Conservation (phyloP, 2,797 vertebrate genomes). For the Rhinatrema bivittatum region DNA sequence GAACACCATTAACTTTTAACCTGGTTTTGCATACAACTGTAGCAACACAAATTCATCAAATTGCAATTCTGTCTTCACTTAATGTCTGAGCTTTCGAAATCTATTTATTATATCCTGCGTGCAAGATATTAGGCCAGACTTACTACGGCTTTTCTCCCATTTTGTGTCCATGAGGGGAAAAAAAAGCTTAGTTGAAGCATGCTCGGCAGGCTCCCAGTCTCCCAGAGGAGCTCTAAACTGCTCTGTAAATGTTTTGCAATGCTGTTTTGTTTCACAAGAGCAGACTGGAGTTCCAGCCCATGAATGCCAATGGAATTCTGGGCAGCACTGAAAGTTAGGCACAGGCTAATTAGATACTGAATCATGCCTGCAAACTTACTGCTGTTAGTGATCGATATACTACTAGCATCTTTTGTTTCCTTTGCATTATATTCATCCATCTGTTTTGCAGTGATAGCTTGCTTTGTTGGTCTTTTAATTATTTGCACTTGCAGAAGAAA, state of each 20-base stretch:
- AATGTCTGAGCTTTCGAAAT: too few species aligned
- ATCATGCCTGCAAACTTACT: slow-evolving; percentile 21
- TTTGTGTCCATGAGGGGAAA: too few species aligned
- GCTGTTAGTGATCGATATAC: slow-evolving; percentile 33
- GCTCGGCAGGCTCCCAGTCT: too few species aligned
- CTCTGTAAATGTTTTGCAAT: slow-evolving; percentile 32
- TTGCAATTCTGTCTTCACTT: too few species aligned
- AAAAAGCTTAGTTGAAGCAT: too few species aligned
- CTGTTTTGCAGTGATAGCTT: slow-evolving; percentile 16
- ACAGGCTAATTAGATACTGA: slow-evolving; percentile 5
- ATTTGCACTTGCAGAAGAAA: slow-evolving; percentile 13
- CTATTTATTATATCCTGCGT: too few species aligned
- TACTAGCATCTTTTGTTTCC: slow-evolving; percentile 25
- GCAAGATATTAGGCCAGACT: too few species aligned
- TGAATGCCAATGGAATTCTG: slow-evolving; percentile 12
- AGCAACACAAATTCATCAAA: too few species aligned
- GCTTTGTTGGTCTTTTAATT: background rate
- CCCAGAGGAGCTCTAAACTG: slow-evolving; percentile 16
- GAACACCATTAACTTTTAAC: too few species aligned
- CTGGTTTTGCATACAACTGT: too few species aligned
- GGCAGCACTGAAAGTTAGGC: background rate
- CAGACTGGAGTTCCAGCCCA: accelerated
- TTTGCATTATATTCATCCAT: slow-evolving; percentile 18
- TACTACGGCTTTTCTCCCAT: too few species aligned
- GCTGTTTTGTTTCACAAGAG: slow-evolving; percentile 20